Evolutionary conservation across 2,113 vertebrate species (phyloP).

Genomic region (Amblyornis subalaris): DNA sequence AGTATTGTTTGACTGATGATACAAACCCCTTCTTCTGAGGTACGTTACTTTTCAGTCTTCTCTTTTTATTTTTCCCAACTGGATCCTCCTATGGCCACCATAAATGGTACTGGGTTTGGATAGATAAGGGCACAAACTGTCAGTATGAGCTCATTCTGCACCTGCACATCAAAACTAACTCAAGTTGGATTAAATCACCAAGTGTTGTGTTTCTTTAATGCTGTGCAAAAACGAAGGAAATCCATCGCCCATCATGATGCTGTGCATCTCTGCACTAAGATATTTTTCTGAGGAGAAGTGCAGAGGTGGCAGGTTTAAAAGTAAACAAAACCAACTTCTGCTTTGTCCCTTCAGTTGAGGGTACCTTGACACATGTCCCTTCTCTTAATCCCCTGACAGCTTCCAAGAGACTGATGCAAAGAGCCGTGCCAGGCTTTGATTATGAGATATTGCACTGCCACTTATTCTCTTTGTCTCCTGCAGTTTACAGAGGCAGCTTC

Average conservation of each 20-base stretch:
- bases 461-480: constrained; percentile 64
- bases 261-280: not conserved
- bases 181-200: not conserved
- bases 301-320: not conserved
- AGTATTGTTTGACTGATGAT: not conserved
- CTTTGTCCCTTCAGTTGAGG: not conserved
- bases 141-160: not conserved
- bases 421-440: constrained; percentile 55
- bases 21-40: not conserved
- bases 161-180: not conserved
- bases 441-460: constrained; percentile 36
- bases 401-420: constrained; percentile 38
- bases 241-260: not conserved
- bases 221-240: not conserved
- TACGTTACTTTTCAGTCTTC: not conserved
- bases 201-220: not conserved
- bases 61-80: not conserved
- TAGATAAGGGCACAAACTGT: not conserved
- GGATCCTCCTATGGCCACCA: not conserved
- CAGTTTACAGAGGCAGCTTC: constrained; percentile 64
- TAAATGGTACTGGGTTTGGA: not conserved
- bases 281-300: not conserved
- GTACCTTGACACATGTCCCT: constrained; percentile 1
- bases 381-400: constrained; percentile 32
- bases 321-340: not conserved